Base-by-base conservation (phyloP, 92 coral and sea anemone genomes). In the Palythoa caribaeorum region DNA sequence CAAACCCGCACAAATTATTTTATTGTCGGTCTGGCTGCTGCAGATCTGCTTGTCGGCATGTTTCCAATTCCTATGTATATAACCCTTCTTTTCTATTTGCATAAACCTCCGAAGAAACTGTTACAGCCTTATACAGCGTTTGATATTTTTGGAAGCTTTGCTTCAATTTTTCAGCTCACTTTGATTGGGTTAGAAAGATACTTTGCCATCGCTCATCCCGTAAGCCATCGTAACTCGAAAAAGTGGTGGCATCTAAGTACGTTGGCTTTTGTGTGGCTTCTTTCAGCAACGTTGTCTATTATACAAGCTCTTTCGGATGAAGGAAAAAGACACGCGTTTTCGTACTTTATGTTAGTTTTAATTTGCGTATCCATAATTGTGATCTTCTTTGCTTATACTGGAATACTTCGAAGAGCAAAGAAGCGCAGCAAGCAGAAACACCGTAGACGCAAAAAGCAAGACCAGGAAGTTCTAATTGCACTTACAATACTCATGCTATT, bases 1-100 rank as follows among this genome's bases (percentile, higher is more conserved):
- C 96, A 92, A 77, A 93, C 94, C 12, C 92, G 96, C 6, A 93
- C 96, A 3, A 93, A 93, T 59, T 93, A 73, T 66, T 92, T 93
- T 39, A 89, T 93, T n/a, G 91, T 93, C 38, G 94, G 96, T 4
- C 85, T 93, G 38, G 94, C 96, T 19, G 83, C 96, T 9, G 96
- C 96, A 48, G 96, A 93, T 62, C 81, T 93, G 15, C 84, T 93
- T 38, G 94, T 93, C 16, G 94, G 96, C 1, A 50, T 93, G 36
- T 79, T 93, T 77, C 92, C 91, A 1, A 90, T 93, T 12, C 96
- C 96, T 9, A 87, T 93, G n/a, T 93, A 88, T 72, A 91, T 93
- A 36, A 80, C 89, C 35, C 76, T 83, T 35, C 84, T 93, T 48
- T 71, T 92, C 8, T 89, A 93, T 73, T 21, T 15, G 12, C 47